A percentile compares a stretch with the other conserved stretches of the same genome.
These are phyloP conservation scores for Meliscaeva auricollis DNA, from an alignment of 2,888 invertebrate genomes.

Conservation along the genomic window DNA sequence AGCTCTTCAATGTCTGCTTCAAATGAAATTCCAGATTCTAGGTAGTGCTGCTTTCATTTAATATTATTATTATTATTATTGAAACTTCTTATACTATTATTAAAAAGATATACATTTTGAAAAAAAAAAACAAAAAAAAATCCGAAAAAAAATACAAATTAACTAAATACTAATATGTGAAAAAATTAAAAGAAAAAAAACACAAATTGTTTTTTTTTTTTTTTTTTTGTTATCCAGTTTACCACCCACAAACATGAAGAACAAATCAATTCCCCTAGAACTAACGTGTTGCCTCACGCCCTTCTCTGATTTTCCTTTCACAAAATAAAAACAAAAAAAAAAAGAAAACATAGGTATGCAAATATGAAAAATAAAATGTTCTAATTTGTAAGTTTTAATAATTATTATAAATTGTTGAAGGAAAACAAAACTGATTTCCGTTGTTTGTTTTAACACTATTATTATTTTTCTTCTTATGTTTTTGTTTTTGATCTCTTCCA, in stretches of 20 bases:
- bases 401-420: slow-evolving; percentile 65
- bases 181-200: slow-evolving; percentile 65
- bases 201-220: slow-evolving; percentile 60
- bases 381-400: slow-evolving; percentile 60
- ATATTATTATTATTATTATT: slow-evolving; percentile 81
- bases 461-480: slow-evolving; percentile 33
- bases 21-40: slow-evolving; percentile 84
- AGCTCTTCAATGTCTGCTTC: slow-evolving; percentile 80
- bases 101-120: slow-evolving; percentile 72
- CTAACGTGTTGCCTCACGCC: slow-evolving; percentile 45
- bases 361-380: slow-evolving; percentile 47
- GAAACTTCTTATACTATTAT: slow-evolving; percentile 84
- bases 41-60: slow-evolving; percentile 83
- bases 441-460: slow-evolving; percentile 54
- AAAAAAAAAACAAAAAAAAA: slow-evolving; percentile 45
- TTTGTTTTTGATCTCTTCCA: slow-evolving; percentile 70
- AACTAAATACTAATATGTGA: slow-evolving; percentile 74
- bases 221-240: slow-evolving; percentile 56
- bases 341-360: slow-evolving; percentile 61
- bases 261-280: slow-evolving; percentile 30
- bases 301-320: slow-evolving; percentile 29
- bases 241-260: not conserved
- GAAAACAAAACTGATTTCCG: slow-evolving; percentile 70
- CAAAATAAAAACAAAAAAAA: not conserved
- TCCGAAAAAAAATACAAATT: slow-evolving; percentile 62